Evolutionary conservation across 2,113 vertebrate species (phyloP).

Genomic region (Microcebus ravelobensis): DNA sequence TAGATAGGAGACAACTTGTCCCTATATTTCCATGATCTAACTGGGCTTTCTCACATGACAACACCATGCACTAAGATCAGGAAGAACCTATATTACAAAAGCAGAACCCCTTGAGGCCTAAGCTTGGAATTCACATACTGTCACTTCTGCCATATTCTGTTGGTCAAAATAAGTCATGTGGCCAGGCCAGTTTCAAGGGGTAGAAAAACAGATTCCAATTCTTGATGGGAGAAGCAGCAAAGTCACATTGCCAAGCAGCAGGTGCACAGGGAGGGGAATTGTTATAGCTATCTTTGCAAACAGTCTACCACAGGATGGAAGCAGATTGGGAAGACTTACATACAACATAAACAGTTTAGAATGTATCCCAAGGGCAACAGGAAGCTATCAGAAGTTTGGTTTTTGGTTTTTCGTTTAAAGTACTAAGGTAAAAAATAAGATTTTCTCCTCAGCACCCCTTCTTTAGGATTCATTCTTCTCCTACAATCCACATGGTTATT

Average conservation of each 20-base stretch:
- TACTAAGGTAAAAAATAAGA: neutral
- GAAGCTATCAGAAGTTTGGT: neutral
- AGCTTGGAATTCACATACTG: neutral
- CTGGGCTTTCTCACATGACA: neutral
- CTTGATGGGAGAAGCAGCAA: neutral
- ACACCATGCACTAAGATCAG: neutral
- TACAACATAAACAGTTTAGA: neutral
- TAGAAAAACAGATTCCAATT: neutral
- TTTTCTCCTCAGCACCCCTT: neutral
- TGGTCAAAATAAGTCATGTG: neutral
- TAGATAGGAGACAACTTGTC: neutral
- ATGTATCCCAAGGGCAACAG: neutral
- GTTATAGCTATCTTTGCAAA: neutral
- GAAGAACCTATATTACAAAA: neutral
- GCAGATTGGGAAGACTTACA: neutral
- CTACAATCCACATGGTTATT: neutral
- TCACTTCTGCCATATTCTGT: neutral
- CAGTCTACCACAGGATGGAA: neutral
- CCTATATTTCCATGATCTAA: neutral
- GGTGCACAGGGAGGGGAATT: no score
- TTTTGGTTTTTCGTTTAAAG: constrained; percentile 19
- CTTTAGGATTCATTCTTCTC: neutral
- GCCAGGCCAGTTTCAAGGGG: neutral
- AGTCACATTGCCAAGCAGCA: neutral
- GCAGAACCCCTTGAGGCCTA: neutral